phyloP scores from a whole-genome alignment of 2,888 invertebrate species.

The Melitaea athalia region DNA sequence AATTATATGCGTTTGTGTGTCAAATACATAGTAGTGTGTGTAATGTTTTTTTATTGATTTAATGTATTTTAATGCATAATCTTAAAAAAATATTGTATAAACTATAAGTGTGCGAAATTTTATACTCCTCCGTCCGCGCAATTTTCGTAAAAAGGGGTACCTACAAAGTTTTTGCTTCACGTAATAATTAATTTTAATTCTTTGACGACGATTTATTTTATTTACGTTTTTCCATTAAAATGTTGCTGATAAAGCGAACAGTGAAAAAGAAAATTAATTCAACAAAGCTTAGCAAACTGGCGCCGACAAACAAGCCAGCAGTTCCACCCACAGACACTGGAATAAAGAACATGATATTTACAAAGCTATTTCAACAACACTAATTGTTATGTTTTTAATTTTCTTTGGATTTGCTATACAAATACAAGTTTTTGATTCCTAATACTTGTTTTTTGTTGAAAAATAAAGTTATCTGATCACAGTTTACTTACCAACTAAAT shows the following conservation, averaged over 20 bases:
- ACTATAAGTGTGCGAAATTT: no score
- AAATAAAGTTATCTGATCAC: neutral
- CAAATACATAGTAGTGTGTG: no score
- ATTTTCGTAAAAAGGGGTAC: no score
- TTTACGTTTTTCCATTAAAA: constrained; percentile 54
- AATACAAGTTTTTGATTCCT: neutral
- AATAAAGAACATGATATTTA: constrained; percentile 40
- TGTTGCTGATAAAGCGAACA: constrained; percentile 72
- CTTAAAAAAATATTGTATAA: no score
- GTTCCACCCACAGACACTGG: constrained; percentile 86
- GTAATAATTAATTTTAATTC: neutral
- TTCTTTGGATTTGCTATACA: neutral
- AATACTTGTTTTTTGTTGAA: neutral
- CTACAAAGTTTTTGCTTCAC: no score
- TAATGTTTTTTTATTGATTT: no score
- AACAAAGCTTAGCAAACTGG: constrained; percentile 85
- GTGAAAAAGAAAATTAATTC: constrained; percentile 85
- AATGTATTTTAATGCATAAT: no score
- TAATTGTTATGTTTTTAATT: constrained; percentile 8
- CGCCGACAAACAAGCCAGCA: constrained; percentile 85
- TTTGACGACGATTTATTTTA: constrained; percentile 23
- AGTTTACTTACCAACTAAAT: constrained; percentile 82
- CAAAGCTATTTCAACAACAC: constrained; percentile 3
- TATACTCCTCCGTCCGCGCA: no score
- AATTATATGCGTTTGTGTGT: neutral